Evolutionary conservation across 2,888 invertebrate genomes (phyloP).

Genomic region (Drosophila mulleri): DNA sequence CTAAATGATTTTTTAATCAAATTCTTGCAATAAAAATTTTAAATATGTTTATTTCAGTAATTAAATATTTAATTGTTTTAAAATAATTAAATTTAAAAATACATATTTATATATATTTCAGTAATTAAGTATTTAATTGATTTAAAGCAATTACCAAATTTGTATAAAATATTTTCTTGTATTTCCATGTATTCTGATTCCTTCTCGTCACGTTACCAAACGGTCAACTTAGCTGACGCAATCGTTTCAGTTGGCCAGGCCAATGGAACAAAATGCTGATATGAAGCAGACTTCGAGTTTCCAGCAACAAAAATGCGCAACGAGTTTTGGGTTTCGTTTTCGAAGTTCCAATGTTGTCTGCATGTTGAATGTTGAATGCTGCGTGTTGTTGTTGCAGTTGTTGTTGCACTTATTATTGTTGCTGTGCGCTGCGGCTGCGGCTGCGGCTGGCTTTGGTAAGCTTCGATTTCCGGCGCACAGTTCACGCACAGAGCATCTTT

Average conservation of each 20-base stretch:
- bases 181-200: no score
- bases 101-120: no score
- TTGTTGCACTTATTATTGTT: slow-evolving; percentile 2
- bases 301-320: slow-evolving; percentile 53
- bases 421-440: slow-evolving; percentile 18
- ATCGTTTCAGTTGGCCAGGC: slow-evolving; percentile 1
- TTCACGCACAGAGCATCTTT: slow-evolving; percentile 48
- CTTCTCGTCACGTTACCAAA: neutral
- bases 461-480: slow-evolving; percentile 59
- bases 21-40: no score
- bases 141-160: no score
- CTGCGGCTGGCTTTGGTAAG: slow-evolving; percentile 46
- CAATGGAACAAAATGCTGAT: slow-evolving; percentile 58
- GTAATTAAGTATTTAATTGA: no score
- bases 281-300: slow-evolving; percentile 51
- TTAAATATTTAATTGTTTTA: no score
- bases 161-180: no score
- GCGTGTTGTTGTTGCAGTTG: slow-evolving; percentile 2
- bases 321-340: slow-evolving; percentile 64
- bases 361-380: slow-evolving; percentile 1
- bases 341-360: slow-evolving; percentile 50
- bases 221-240: neutral
- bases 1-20: no score
- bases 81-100: no score
- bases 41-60: no score